Evolutionary conservation across 30 jellyfish, hydroid and myxozoan species (phyloP), one percentile per base, ranked within the genome.

Genomic region (Aurelia aurita): DNA sequence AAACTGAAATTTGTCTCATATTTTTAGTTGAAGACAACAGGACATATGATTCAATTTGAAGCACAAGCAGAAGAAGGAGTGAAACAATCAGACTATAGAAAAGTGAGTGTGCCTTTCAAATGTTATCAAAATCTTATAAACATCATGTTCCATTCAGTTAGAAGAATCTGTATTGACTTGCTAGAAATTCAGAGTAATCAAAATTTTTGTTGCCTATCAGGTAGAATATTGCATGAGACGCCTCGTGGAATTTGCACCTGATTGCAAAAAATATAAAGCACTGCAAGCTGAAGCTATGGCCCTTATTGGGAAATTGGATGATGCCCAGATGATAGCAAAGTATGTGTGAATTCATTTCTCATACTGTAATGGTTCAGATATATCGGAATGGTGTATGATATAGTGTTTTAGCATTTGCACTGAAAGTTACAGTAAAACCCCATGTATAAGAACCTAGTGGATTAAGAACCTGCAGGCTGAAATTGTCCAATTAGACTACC

Each of bases 281-380:
- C 31, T 90, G 15, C 99, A 94, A 73, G 99, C 99, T 14, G 99
- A 94, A 59, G 96, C 96, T 23, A 69, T 94, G 91, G 96, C 84
- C 55, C 54, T 87, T 28, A 64, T 28, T 15, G 97, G 97, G 34
- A 94, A 94, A 47, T 34, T 70, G 5, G 93, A 83, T 23, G 99
- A 94, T 65, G 99, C 99, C 6, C 97, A 89, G 58, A 47, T 82
- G 20, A 29, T 94, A 29, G 95, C 97, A 21, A 94, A 89, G 99
- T 94, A 72, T 72, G 97, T 53, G 9, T 39, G 51, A 39, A 39
- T 39, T 39, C 2, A 6, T 39, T 39, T 39, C n/a, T n/a, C n/a
- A n/a, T n/a, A n/a, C n/a, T n/a, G n/a, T n/a, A n/a, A n/a, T n/a
- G n/a, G n/a, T n/a, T n/a, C n/a, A n/a, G n/a, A n/a, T n/a, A n/a